Evolutionary conservation across 2,797 vertebrate genomes (phyloP), one percentile per base, ranked within the genome.

Genomic region (Neosalanx taihuensis): DNA sequence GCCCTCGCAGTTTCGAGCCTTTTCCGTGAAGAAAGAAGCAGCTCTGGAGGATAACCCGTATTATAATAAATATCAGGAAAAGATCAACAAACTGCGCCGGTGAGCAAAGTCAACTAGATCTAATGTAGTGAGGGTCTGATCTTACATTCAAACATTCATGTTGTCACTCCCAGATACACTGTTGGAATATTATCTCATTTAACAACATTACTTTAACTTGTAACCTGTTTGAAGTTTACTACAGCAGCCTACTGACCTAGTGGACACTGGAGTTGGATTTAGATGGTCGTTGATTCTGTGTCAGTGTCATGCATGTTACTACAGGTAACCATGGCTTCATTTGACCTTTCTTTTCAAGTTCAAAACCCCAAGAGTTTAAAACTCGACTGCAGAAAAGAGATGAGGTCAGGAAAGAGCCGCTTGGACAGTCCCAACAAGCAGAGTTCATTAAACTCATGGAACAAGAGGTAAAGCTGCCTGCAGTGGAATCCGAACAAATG

Each of bases 61-160:
- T 84, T 97, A 90, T 74, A 86, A 29, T 79, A 96, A 96, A 76
- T 98, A 99, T 91, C 92, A 92, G 57, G 92, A 93, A 72, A 97
- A 96, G 90, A 97, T 99, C 84, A 91, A 92, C 83, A 91, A 93
- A 71, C 90, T 98, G 74, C 93, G 94, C 83, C 96, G 95, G 97
- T 98, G 89, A 53, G 46, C 65, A 56, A 67, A 53, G 65, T 53
- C 13, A 67, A 64, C 18, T 12, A 46, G 12, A 46, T 46, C 41
- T 6, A 13, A 46, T 46, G 3, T 46, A 46, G 41, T 12, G 41
- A 46, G 41, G 10, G 1, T 35, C 35, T 46, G 41, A 12, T 46
- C 41, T 46, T 46, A 46, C 41, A 46, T 46, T 46, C 10, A 3
- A 46, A 3, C 41, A 10, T 46, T 41, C 15, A 4, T 62, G 26